A percentile compares a stretch with the other conserved stretches of the same genome.
Evolutionary conservation across 37 sponge, comb jelly and placozoan species (phyloP).

Genomic region (Chondrilla cf. caribensis): DNA sequence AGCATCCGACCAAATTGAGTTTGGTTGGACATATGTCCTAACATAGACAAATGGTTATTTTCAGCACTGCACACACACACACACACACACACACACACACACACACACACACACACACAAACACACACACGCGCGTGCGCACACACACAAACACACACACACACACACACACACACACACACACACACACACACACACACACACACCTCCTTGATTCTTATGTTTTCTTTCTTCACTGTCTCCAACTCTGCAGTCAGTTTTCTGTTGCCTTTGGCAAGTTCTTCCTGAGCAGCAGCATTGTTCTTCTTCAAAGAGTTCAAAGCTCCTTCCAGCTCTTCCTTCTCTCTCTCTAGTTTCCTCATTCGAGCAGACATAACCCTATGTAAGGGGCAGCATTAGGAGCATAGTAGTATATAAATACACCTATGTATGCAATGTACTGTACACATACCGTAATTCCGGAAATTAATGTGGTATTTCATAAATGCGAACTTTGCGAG

Average conservation of each 20-base stretch:
- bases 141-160: background rate
- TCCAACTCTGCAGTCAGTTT: conserved; percentile 63
- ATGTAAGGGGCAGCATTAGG: background rate
- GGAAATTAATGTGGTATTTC: no score
- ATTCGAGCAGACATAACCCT: conserved; percentile 50
- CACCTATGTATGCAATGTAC: background rate
- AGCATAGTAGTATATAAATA: background rate
- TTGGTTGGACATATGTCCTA: no score
- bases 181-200: background rate
- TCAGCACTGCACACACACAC: no score
- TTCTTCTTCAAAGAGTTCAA: conserved; percentile 48
- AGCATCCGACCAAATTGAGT: no score
- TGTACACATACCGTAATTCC: conserved; percentile 6
- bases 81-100: background rate
- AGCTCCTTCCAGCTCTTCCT: conserved; percentile 57
- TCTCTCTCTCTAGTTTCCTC: conserved; percentile 69
- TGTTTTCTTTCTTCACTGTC: conserved; percentile 65
- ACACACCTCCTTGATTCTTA: conserved; percentile 76
- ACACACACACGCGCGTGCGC: no score
- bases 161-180: background rate
- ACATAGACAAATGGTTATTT: no score
- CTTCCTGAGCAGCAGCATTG: conserved; percentile 47
- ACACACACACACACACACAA: background rate
- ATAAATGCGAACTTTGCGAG: no score
- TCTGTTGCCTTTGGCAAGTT: conserved; percentile 60